phyloP scores from a whole-genome alignment of 2,888 invertebrate genomes.

The Tillus elongatus region DNA sequence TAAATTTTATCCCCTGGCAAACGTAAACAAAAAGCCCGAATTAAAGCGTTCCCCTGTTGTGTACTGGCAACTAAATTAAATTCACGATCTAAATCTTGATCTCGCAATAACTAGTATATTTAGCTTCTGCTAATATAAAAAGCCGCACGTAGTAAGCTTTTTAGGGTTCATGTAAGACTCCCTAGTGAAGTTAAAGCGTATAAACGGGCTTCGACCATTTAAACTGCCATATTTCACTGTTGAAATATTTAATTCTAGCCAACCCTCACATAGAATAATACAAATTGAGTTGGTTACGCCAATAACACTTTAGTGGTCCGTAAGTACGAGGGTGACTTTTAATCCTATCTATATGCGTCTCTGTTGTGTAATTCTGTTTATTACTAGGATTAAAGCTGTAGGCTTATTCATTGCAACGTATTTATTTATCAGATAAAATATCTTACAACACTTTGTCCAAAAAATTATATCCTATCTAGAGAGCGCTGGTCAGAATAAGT shows the following conservation, averaged over 20 bases:
- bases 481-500: too few species aligned
- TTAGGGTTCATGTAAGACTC: constrained; percentile 24
- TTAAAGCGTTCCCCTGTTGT: constrained; percentile 18
- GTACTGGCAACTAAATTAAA: constrained; percentile 12
- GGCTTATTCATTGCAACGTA: too few species aligned
- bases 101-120: constrained; percentile 22
- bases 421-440: too few species aligned
- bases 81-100: constrained; percentile 21
- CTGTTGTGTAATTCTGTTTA: too few species aligned
- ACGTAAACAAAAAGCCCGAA: constrained; percentile 26
- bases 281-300: constrained; percentile 37
- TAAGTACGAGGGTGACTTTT: constrained; percentile 5
- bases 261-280: constrained; percentile 25
- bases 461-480: too few species aligned
- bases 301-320: constrained; percentile 28
- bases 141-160: constrained; percentile 23
- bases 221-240: constrained; percentile 31
- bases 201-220: constrained; percentile 33
- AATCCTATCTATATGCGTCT: not conserved
- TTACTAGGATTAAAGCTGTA: too few species aligned
- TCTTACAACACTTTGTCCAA: too few species aligned
- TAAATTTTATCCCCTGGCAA: constrained; percentile 12
- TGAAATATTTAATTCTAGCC: constrained; percentile 16
- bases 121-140: constrained; percentile 29
- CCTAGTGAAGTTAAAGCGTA: too few species aligned